A percentile compares a stretch with the other conserved stretches of the same genome.
These are phyloP conservation scores for Pasiphila rectangulata DNA, from an alignment of 2,888 invertebrate species.

Conservation along the genomic window DNA sequence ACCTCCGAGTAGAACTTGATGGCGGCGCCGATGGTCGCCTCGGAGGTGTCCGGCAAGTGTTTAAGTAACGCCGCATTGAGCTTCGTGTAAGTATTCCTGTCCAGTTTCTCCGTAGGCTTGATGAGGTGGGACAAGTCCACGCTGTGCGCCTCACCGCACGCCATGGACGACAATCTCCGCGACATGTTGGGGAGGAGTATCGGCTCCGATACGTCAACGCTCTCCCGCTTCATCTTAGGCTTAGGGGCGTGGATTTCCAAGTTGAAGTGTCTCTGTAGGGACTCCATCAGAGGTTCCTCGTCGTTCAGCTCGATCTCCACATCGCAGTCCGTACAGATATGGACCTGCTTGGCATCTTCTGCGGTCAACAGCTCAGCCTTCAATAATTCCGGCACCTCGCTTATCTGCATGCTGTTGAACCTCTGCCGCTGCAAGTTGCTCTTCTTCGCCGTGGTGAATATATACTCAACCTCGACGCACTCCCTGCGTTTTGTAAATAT, in stretches of 20 bases:
- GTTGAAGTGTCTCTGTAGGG: slow-evolving; percentile 68
- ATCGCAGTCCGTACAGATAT: slow-evolving; percentile 72
- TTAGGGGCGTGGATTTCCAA: slow-evolving; percentile 65
- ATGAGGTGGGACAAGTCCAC: slow-evolving; percentile 53
- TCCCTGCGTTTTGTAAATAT: slow-evolving; percentile 64
- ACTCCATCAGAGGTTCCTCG: slow-evolving; percentile 71
- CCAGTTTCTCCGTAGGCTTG: slow-evolving; percentile 60
- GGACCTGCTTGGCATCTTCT: slow-evolving; percentile 66
- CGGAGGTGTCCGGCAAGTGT: slow-evolving; percentile 68
- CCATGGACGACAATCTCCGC: slow-evolving; percentile 63
- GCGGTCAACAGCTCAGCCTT: slow-evolving; percentile 60
- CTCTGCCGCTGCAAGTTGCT: slow-evolving; percentile 68
- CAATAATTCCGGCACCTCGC: slow-evolving; percentile 69
- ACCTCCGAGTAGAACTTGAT: slow-evolving; percentile 63
- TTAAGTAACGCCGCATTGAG: slow-evolving; percentile 59
- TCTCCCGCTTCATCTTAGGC: slow-evolving; percentile 58
- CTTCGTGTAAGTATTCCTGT: slow-evolving; percentile 55
- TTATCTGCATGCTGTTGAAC: slow-evolving; percentile 71
- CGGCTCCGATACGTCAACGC: slow-evolving; percentile 70
- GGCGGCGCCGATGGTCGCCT: slow-evolving; percentile 64
- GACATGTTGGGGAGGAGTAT: slow-evolving; percentile 70
- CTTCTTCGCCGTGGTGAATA: slow-evolving; percentile 73
- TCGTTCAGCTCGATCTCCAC: slow-evolving; percentile 70
- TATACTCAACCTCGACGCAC: slow-evolving; percentile 68
- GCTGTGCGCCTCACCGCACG: slow-evolving; percentile 57